Percentiles rank a stretch among this genome's conserved stretches.
These are phyloP conservation scores for Brachyhypopomus occidentalis DNA, from an alignment of 2,113 vertebrate species.

Conservation along the genomic window DNA sequence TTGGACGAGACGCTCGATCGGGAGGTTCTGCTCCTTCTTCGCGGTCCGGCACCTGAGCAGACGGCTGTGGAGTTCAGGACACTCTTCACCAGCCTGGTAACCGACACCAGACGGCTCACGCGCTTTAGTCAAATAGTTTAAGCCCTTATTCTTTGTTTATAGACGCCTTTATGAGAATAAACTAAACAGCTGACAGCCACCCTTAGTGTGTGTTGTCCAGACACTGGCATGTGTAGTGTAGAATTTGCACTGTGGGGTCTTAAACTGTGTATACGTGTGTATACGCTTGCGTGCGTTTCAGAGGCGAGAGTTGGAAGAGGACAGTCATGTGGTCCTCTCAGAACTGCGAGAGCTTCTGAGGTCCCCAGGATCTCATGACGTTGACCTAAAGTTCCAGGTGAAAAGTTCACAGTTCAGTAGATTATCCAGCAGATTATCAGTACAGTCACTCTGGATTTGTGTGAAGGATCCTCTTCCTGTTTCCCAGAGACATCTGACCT, in stretches of 20 bases:
- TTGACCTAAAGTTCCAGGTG: conserved; percentile 71
- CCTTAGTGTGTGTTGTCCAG: no score
- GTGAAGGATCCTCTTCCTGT: no score
- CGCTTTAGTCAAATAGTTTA: background rate
- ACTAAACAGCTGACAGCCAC: no score
- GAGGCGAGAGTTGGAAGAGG: conserved; percentile 72
- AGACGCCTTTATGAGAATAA: no score
- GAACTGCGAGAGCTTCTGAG: conserved; percentile 60
- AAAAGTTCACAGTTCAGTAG: conserved; percentile 33
- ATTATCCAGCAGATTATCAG: no score
- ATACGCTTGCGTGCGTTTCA: conserved; percentile 50
- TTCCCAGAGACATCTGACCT: no score
- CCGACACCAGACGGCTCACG: background rate
- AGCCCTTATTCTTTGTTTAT: no score
- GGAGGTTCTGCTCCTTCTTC: conserved; percentile 80
- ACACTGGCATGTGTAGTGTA: background rate
- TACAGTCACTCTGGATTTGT: no score
- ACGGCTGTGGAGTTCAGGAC: conserved; percentile 72
- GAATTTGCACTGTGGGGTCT: background rate
- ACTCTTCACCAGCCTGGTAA: conserved; percentile 75
- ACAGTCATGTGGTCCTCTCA: conserved; percentile 59
- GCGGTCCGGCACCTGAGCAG: conserved; percentile 74
- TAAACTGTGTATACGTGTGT: background rate
- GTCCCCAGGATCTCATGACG: conserved; percentile 42
- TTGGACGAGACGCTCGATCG: conserved; percentile 78